Evolutionary conservation across 2,888 invertebrate species (phyloP), one percentile per base, ranked within the genome.

Genomic region (Pammene fasciana): DNA sequence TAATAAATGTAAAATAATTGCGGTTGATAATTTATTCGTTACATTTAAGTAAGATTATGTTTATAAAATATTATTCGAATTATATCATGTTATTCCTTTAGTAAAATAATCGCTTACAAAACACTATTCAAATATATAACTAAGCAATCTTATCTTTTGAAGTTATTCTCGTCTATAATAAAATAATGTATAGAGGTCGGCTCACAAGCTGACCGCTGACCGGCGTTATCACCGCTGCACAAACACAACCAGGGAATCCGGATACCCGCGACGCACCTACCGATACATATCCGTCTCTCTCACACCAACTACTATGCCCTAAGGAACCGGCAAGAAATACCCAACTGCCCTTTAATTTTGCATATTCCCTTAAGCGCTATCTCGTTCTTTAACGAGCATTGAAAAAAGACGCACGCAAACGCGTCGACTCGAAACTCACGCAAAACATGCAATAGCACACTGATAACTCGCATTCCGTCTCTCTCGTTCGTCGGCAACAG

Each of bases 171-270:
- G 43, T 55, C 48, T 46, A 46, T 14, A 14, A 46, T 46, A 46
- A n/a, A 6, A 52, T 78, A 79, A 78, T 75, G 70, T 78, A 79
- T 78, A 82, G 81, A 85, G 88, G 87, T 88, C 88, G 86, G 77
- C 71, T 60, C 72, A 72, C 26, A 71, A 74, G 78, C 74, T 84
- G 84, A 82, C 83, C 83, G 82, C 75, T 78, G 82, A 78, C 79
- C 82, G 74, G 78, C 78, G 77, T 80, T 83, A 82, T 81, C 80
- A 79, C 76, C 75, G 77, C 76, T 80, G 79, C 81, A 86, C 86
- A 70, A 76, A 73, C 65, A 76, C 77, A 84, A 86, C 86, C 87
- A 87, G 88, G 88, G 88, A 90, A 89, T 87, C 90, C 90, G 88
- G 90, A 90, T 87, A 86, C 83, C 73, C 65, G 76, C 73, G 75